A percentile compares a stretch with the other conserved stretches of the same genome.
Conservation (phyloP, 35 echinoderm and acorn worm genomes). For the Diadema setosum region DNA sequence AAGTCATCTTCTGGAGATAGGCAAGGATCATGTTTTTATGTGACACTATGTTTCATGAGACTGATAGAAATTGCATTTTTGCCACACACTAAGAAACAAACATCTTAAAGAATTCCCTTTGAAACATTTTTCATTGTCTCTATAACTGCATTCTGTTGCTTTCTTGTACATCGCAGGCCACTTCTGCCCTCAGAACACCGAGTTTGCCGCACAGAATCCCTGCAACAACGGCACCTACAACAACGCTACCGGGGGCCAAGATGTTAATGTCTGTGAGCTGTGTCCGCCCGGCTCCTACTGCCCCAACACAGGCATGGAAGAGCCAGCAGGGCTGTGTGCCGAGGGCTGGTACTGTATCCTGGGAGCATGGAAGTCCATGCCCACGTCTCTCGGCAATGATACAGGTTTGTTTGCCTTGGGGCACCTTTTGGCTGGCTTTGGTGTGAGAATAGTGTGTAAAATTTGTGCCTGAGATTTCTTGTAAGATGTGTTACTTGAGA, state of each 20-base stretch:
- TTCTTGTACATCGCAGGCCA: slow-evolving; percentile 65
- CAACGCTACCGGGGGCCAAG: slow-evolving; percentile 59
- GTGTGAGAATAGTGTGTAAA: no score
- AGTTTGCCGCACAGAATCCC: slow-evolving; percentile 83
- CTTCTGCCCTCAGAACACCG: slow-evolving; percentile 95
- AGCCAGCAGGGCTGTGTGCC: slow-evolving; percentile 71
- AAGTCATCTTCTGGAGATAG: no score
- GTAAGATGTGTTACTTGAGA: no score
- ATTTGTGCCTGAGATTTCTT: no score
- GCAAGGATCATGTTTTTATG: no score
- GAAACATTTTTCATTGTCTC: neutral
- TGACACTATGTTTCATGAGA: no score
- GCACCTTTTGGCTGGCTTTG: no score
- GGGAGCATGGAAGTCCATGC: slow-evolving; percentile 79
- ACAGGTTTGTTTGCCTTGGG: slow-evolving; percentile 76
- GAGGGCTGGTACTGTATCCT: slow-evolving; percentile 95
- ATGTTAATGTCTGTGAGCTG: slow-evolving; percentile 88
- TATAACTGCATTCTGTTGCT: neutral
- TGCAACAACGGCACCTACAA: slow-evolving; percentile 98
- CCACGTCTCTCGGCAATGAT: slow-evolving; percentile 90
- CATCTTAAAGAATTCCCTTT: no score
- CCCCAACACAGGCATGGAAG: slow-evolving; percentile 70
- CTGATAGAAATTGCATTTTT: no score
- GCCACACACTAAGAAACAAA: no score
- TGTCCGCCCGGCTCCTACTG: slow-evolving; percentile 83